These are phyloP conservation scores for Acrobasis suavella DNA, from an alignment of 2,888 invertebrate genomes.

Conservation along the genomic window DNA sequence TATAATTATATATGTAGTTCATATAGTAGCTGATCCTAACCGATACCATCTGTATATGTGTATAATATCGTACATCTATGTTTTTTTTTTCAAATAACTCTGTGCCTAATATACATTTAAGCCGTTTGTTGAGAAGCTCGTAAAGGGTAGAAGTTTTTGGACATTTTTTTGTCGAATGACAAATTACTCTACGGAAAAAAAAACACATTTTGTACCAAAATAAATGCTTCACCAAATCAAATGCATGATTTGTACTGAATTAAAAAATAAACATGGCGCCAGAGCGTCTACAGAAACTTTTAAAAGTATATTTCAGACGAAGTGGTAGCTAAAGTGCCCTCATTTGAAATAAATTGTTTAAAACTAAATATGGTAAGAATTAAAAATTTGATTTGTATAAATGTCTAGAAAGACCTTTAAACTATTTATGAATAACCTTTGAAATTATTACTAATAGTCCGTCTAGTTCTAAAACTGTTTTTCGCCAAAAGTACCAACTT, in stretches of 20 bases:
- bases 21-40: conserved; percentile 70
- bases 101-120: conserved; percentile 81
- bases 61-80: conserved; percentile 75
- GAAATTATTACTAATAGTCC: too few species aligned
- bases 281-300: conserved; percentile 10
- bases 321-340: too few species aligned
- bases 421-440: too few species aligned
- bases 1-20: conserved; percentile 64
- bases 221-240: conserved; percentile 48
- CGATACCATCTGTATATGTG: conserved; percentile 68
- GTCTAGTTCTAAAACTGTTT: too few species aligned
- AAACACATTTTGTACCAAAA: conserved; percentile 50
- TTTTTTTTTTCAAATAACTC: conserved; percentile 68
- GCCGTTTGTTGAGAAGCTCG: conserved; percentile 76
- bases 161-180: conserved; percentile 54
- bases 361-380: too few species aligned
- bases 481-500: too few species aligned
- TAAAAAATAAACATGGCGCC: conserved; percentile 41
- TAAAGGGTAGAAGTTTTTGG: conserved; percentile 65
- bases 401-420: too few species aligned
- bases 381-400: too few species aligned
- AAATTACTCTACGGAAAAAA: conserved; percentile 45
- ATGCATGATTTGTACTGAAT: conserved; percentile 45
- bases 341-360: too few species aligned
- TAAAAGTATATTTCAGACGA: not conserved